These are phyloP conservation scores for Diplodus puntazzo DNA, from an alignment of 2,797 vertebrate genomes.

Conservation along the genomic window DNA sequence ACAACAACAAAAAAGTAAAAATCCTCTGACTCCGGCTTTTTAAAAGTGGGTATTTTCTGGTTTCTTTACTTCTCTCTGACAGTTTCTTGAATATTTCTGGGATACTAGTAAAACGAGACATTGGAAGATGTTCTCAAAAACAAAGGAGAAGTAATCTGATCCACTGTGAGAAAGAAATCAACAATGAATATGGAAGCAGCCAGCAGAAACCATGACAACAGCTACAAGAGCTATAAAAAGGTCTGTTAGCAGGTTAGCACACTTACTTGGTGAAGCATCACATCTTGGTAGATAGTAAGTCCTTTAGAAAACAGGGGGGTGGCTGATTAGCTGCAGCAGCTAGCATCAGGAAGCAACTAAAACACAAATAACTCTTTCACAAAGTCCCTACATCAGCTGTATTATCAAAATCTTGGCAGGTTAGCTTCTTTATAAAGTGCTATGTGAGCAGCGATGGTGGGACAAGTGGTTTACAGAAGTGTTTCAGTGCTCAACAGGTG, in stretches of 20 bases:
- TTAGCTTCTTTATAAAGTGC: not conserved
- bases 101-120: no score
- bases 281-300: not conserved
- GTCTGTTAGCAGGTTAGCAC: not conserved
- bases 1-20: no score
- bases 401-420: not conserved
- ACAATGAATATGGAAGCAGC: not conserved
- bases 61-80: no score
- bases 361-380: no score
- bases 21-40: no score
- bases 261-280: slow-evolving; percentile 15
- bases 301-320: not conserved
- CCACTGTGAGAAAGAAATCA: not conserved
- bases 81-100: no score
- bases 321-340: not conserved
- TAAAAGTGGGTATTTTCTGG: no score
- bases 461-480: not conserved
- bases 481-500: not conserved
- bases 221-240: no score
- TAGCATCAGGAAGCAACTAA: not conserved
- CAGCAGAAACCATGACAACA: not conserved
- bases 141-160: no score
- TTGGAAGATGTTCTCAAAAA: not conserved
- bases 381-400: not conserved
- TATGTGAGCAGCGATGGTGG: not conserved